Conservation (phyloP, 2,113 vertebrate species). For the Chaenocephalus aceratus region DNA sequence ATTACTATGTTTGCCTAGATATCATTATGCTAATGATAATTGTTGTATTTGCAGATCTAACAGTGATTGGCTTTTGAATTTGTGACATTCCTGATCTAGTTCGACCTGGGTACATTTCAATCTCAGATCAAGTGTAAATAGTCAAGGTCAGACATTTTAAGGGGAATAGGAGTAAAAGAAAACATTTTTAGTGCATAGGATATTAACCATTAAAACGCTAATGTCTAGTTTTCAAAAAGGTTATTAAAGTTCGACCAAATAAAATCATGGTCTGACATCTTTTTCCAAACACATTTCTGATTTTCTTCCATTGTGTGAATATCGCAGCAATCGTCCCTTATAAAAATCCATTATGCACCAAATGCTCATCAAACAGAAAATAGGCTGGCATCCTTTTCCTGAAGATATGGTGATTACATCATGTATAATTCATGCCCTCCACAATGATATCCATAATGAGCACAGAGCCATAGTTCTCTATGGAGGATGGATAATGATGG, state of each 20-base stretch:
- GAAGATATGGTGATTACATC: conserved; percentile 73
- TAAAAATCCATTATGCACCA: conserved; percentile 51
- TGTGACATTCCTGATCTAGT: no score
- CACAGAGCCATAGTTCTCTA: conserved; percentile 36
- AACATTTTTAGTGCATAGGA: no score
- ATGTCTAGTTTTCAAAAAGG: neutral
- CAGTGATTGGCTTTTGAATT: no score
- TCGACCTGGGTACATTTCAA: no score
- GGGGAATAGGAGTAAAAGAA: no score
- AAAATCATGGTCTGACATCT: conserved; percentile 6
- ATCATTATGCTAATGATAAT: no score
- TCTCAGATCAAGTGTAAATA: no score
- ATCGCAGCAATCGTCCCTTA: conserved; percentile 29
- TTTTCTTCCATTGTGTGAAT: conserved; percentile 27
- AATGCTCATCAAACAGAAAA: conserved; percentile 58
- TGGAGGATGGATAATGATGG: conserved; percentile 44
- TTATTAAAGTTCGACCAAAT: neutral
- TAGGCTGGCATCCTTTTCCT: conserved; percentile 36
- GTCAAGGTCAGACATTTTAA: no score
- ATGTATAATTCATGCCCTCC: conserved; percentile 72
- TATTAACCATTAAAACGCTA: neutral
- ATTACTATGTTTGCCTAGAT: no score
- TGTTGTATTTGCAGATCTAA: no score
- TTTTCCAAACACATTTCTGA: neutral
- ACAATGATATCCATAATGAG: conserved; percentile 68